Evolutionary conservation across 2,797 vertebrate genomes (phyloP), one percentile per base, ranked within the genome.

Genomic region (Loris lydekkerianus): DNA sequence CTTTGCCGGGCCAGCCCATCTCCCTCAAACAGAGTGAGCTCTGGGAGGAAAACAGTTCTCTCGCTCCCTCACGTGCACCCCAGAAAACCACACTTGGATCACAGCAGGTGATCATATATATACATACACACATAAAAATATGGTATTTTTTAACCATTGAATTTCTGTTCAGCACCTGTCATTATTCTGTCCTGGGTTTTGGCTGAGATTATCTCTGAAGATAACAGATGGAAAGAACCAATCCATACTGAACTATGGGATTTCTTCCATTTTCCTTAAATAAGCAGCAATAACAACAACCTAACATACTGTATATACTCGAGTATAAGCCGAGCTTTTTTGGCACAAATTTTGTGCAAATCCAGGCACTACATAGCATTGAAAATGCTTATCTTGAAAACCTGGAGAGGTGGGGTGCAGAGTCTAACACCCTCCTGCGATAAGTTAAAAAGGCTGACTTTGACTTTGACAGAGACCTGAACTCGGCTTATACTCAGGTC

Each of bases 241-340:
- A 53, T 84, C 65, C 56, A 83, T 58, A 46, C 25, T 89, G 83
- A 76, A 65, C 31, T 72, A 14, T 76, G 84, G 34, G 25, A 89
- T 96, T 96, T 96, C 85, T 80, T 31, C 14, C 49, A 78, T 80
- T 93, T 97, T 94, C 81, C 53, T 87, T 89, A 94, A 84, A 96
- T 20, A 92, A 82, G 31, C 31, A 53, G 87, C 8, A 89, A 63
- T n/a, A 80, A 82, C 5, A 89, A 75, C 7, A 81, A 25, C 6
- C 91, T 40, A 70, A 31, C 7, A 81, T 73, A 34, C 34, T 34
- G 34, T 34, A 34, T 34, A 34, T 34, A 34, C 34, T 34, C 34
- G 34, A 34, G 34, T 34, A 34, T 34, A 34, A 34, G 34, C 34
- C 34, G 34, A 34, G 34, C 34, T 34, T 34, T 34, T 34, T 34